Evolutionary conservation across 2,888 invertebrate species (phyloP).

Genomic region (Acronicta psi): DNA sequence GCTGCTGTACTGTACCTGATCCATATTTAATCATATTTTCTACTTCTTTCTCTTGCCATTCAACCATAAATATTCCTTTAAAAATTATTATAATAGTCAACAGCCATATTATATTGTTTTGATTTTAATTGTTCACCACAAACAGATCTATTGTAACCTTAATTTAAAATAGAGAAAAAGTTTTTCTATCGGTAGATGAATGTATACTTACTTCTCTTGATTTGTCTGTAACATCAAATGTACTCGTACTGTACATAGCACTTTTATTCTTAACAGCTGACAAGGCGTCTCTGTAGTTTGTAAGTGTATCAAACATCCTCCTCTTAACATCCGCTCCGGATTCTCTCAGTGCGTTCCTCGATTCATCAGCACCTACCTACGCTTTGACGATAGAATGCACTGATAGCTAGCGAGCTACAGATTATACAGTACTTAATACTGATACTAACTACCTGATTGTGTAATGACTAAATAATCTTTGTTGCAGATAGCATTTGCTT

Average conservation of each 20-base stretch:
- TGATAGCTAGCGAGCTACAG: background rate
- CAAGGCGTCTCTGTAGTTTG: slow-evolving; percentile 23
- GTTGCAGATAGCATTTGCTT: slow-evolving; percentile 8
- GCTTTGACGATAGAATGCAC: slow-evolving; percentile 2
- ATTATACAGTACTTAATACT: slow-evolving; percentile 18
- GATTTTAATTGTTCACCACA: too few species aligned
- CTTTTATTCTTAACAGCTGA: background rate
- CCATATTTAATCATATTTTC: too few species aligned
- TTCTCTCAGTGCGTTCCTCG: slow-evolving; percentile 60
- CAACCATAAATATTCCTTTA: too few species aligned
- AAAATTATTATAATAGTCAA: too few species aligned
- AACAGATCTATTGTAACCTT: too few species aligned
- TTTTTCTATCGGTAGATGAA: too few species aligned
- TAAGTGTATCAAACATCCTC: slow-evolving; percentile 57
- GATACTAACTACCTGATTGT: slow-evolving; percentile 31
- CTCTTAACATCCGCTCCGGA: slow-evolving; percentile 68
- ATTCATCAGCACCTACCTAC: slow-evolving; percentile 39
- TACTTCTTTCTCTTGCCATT: too few species aligned
- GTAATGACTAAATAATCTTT: slow-evolving; percentile 33
- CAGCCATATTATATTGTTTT: too few species aligned
- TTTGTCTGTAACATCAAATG: background rate
- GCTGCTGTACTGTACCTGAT: too few species aligned
- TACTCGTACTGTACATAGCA: too few species aligned
- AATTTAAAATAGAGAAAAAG: too few species aligned
- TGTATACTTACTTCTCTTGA: background rate